phyloP scores from a whole-genome alignment of 2,113 vertebrate genomes.

The Stegostoma tigrinum region DNA sequence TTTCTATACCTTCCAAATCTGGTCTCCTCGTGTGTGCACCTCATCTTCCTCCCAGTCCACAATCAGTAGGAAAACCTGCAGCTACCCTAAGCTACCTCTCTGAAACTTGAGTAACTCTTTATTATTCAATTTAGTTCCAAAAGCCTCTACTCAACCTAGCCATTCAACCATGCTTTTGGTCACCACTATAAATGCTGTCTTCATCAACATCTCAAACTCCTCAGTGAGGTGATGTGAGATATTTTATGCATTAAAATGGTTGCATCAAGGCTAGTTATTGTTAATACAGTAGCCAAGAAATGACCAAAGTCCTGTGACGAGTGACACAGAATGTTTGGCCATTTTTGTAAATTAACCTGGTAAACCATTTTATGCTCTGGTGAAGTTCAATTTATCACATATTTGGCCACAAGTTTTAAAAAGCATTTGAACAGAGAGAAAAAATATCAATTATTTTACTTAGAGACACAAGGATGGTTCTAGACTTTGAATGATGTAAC shows the following conservation, averaged over 20 bases:
- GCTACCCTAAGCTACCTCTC: neutral
- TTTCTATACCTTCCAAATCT: neutral
- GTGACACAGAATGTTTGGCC: neutral
- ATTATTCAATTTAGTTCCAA: neutral
- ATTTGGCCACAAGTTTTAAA: neutral
- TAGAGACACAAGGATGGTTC: neutral
- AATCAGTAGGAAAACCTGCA: neutral
- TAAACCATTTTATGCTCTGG: neutral
- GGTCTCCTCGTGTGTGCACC: neutral
- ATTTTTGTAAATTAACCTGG: neutral
- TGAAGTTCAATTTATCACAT: neutral
- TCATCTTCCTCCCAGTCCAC: neutral
- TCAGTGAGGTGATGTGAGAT: neutral
- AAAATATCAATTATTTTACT: neutral
- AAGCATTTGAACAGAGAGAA: neutral
- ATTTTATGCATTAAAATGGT: neutral
- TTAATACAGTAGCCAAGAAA: neutral
- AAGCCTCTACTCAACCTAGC: neutral
- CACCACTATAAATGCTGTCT: neutral
- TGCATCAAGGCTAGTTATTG: neutral
- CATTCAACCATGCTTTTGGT: neutral
- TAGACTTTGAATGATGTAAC: neutral
- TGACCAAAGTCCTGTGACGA: neutral
- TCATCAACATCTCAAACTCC: neutral
- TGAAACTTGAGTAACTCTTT: neutral